Conservation (phyloP, 2,888 invertebrate genomes). For the Lasioglossum morio region DNA sequence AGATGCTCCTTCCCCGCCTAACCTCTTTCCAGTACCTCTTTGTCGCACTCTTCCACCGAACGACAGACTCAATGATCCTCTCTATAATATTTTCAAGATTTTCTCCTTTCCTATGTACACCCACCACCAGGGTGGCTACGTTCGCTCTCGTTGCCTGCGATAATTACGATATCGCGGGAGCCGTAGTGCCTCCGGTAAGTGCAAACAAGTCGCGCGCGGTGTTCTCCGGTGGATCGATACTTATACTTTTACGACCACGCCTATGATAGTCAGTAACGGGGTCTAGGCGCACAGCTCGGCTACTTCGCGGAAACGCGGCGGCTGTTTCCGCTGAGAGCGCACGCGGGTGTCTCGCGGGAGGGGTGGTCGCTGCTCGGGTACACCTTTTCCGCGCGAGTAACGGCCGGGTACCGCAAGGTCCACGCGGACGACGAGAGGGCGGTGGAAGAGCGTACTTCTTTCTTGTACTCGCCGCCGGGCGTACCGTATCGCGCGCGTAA, state of each 20-base stretch:
- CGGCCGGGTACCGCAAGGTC: background rate
- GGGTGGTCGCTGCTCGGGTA: background rate
- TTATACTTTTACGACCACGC: slow-evolving; percentile 49
- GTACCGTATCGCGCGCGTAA: slow-evolving; percentile 66
- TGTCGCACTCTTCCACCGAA: background rate
- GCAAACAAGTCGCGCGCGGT: slow-evolving; percentile 24
- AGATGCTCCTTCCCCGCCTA: background rate
- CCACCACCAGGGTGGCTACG: background rate
- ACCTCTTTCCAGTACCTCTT: background rate
- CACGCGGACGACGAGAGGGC: background rate
- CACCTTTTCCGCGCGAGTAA: background rate
- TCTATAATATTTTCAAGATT: background rate
- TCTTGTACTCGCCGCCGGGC: slow-evolving; percentile 48
- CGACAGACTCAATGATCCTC: background rate
- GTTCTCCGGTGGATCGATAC: slow-evolving; percentile 34
- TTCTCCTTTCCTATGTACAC: background rate
- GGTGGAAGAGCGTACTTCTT: slow-evolving; percentile 41
- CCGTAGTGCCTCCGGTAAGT: slow-evolving; percentile 7
- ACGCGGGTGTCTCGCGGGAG: background rate
- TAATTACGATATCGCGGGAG: slow-evolving; percentile 6
- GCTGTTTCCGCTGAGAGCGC: background rate
- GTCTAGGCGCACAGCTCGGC: background rate
- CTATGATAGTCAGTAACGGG: slow-evolving; percentile 38
- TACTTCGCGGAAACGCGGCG: background rate
- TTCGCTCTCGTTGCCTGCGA: background rate